Evolutionary conservation across 1,140 invertebrate species (phyloP).

Genomic region (Condylostylus longicornis): DNA sequence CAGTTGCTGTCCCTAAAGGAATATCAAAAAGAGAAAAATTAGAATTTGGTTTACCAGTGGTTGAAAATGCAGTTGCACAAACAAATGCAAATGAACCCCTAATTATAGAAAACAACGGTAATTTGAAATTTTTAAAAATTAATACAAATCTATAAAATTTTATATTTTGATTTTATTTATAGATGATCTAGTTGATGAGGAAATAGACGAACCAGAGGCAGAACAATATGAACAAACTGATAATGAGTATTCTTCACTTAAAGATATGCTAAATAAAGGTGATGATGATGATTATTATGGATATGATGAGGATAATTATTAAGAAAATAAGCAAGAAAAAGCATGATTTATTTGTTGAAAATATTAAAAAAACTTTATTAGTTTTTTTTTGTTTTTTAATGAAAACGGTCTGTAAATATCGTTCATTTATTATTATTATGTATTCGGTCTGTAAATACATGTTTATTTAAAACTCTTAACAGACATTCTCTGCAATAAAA

Average conservation of each 20-base stretch:
- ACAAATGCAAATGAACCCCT: conserved; percentile 8
- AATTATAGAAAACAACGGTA: conserved; percentile 11
- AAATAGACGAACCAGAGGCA: conserved; percentile 16
- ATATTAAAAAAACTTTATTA: too few relatives aligned
- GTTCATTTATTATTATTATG: too few relatives aligned
- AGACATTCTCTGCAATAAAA: too few relatives aligned
- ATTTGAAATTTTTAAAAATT: not conserved
- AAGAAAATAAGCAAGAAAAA: too few relatives aligned
- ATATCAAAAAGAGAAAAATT: conserved; percentile 21
- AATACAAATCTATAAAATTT: too few relatives aligned
- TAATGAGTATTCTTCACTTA: conserved; percentile 19
- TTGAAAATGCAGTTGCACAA: conserved; percentile 7
- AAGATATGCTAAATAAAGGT: conserved; percentile 28
- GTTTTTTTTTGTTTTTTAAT: too few relatives aligned
- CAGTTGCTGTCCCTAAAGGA: too few relatives aligned
- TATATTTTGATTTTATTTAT: not conserved
- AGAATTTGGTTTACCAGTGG: conserved; percentile 20
- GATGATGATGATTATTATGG: conserved; percentile 28
- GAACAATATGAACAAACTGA: conserved; percentile 17
- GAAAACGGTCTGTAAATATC: too few relatives aligned
- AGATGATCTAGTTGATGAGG: conserved; percentile 22
- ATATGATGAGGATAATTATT: conserved; percentile 23
- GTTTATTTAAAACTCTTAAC: too few relatives aligned
- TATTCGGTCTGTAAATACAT: too few relatives aligned
- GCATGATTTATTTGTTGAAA: too few relatives aligned